Percentiles rank a stretch among this genome's conserved stretches.
These are phyloP conservation scores for Centruroides sculpturatus DNA, from an alignment of 1,140 invertebrate species.

Conservation along the genomic window DNA sequence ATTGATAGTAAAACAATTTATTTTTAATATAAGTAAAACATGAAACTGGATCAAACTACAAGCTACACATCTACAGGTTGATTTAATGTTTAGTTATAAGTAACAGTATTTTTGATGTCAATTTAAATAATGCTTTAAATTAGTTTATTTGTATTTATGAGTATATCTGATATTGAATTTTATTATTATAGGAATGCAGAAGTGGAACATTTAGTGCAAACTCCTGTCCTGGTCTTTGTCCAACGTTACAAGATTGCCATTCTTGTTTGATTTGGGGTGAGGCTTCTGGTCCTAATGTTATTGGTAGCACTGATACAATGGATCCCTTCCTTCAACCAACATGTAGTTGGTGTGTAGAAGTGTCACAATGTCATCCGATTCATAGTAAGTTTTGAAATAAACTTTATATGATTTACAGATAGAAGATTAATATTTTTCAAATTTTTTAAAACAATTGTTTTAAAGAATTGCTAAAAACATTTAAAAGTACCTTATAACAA, in stretches of 20 bases:
- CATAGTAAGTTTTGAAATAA: conserved; percentile 6
- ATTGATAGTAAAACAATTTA: no score
- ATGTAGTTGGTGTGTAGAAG: conserved; percentile 15
- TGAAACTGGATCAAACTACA: no score
- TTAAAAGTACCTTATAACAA: no score
- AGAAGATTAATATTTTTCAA: no score
- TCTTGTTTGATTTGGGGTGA: conserved; percentile 46
- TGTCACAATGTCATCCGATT: conserved; percentile 9
- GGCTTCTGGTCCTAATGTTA: conserved; percentile 7
- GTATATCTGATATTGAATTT: neutral
- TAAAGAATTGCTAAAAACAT: no score
- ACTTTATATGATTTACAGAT: no score
- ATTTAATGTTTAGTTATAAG: no score
- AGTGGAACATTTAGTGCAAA: neutral
- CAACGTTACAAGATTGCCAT: conserved; percentile 69
- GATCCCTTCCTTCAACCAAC: conserved; percentile 6
- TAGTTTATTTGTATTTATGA: no score
- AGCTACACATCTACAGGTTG: no score
- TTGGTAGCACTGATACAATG: conserved; percentile 6
- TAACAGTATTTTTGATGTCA: no score
- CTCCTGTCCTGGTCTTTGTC: conserved; percentile 69
- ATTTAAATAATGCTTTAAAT: neutral
- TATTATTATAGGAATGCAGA: neutral
- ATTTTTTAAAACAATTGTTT: no score
- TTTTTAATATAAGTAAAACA: no score